A percentile compares a stretch with the other conserved stretches of the same genome.
Evolutionary conservation across 2,113 vertebrate genomes (phyloP).

Genomic region (Tachuris rubrigastra): DNA sequence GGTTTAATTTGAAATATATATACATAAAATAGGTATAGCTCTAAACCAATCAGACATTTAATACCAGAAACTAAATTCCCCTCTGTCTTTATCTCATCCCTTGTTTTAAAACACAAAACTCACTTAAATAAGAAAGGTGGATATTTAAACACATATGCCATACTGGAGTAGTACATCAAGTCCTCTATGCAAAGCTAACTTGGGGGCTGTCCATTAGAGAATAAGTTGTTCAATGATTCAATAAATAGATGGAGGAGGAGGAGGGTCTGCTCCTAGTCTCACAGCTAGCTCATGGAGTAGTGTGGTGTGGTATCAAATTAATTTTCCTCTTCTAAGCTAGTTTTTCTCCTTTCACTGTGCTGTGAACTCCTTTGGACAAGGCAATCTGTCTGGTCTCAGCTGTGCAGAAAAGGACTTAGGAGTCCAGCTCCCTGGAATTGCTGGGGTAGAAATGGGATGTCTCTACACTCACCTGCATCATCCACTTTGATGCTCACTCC

Average conservation of each 20-base stretch:
- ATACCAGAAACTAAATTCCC: background rate
- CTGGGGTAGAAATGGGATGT: background rate
- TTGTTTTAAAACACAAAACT: constrained; percentile 29
- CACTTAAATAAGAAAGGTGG: background rate
- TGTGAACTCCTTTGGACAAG: background rate
- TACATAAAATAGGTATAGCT: background rate
- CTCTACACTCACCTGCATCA: background rate
- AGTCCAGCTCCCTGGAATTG: background rate
- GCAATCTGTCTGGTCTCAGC: background rate
- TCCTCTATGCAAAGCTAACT: background rate
- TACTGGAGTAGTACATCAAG: background rate
- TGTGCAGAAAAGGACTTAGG: background rate
- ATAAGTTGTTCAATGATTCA: background rate
- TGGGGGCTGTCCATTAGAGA: background rate
- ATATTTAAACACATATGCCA: constrained; percentile 3
- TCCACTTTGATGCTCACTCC: background rate
- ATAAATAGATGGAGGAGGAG: background rate
- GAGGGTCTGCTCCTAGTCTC: background rate
- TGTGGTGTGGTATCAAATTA: background rate
- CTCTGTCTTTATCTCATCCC: background rate
- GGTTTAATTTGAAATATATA: constrained; percentile 1
- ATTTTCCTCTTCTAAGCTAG: background rate
- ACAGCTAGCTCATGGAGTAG: background rate
- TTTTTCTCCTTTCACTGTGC: background rate
- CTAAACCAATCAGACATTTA: constrained; percentile 24